Evolutionary conservation across 2,113 vertebrate genomes (phyloP).

Genomic region (Bucco capensis): DNA sequence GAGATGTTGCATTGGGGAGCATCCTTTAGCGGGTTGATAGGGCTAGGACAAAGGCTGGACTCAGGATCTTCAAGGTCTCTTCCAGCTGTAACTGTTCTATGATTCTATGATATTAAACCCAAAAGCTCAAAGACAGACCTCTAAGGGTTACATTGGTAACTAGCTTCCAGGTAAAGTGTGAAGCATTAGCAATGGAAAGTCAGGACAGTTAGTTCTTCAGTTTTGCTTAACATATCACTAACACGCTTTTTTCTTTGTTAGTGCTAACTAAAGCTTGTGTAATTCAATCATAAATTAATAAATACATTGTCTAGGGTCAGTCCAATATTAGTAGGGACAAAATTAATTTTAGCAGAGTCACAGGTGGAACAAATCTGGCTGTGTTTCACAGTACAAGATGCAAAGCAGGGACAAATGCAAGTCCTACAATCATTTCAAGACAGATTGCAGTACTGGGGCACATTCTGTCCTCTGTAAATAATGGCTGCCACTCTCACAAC

Average conservation of each 20-base stretch:
- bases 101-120: not conserved
- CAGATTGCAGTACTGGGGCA: not conserved
- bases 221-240: not conserved
- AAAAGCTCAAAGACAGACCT: accelerated
- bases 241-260: not conserved
- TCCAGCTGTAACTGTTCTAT: too few species aligned
- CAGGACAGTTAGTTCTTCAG: not conserved
- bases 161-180: not conserved
- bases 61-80: too few species aligned
- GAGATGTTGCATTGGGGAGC: too few species aligned
- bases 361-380: not conserved
- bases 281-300: not conserved
- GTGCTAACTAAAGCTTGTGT: not conserved
- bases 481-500: not conserved
- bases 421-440: not conserved
- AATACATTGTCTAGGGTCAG: not conserved
- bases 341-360: not conserved
- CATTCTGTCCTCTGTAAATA: not conserved
- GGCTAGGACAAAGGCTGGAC: too few species aligned
- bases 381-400: not conserved
- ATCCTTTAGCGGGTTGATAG: too few species aligned
- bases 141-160: not conserved
- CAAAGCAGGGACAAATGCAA: not conserved
- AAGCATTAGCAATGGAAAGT: not conserved
- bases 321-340: not conserved